phyloP scores from a whole-genome alignment of 2,888 invertebrate species.

The Andricus curvator region DNA sequence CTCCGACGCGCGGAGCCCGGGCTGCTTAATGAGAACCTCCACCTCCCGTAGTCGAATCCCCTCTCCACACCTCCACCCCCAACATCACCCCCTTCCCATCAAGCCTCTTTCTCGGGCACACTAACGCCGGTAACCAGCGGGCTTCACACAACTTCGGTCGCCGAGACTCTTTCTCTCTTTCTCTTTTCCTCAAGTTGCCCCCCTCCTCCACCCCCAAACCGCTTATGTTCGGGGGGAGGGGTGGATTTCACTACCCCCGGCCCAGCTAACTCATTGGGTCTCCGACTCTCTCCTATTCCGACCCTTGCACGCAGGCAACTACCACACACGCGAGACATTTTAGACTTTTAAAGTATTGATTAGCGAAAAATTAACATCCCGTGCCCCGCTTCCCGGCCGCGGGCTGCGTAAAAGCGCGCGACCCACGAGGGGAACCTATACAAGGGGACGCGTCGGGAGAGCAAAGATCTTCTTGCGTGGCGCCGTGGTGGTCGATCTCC shows the following conservation, averaged over 20 bases:
- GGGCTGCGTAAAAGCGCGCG: slow-evolving; percentile 41
- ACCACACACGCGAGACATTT: slow-evolving; percentile 76
- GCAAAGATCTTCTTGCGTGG: slow-evolving; percentile 26
- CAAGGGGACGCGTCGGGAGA: slow-evolving; percentile 14
- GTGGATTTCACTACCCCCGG: slow-evolving; percentile 56
- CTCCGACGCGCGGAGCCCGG: slow-evolving; percentile 74
- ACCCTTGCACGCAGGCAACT: slow-evolving; percentile 61
- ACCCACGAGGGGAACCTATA: slow-evolving; percentile 28
- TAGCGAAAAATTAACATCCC: slow-evolving; percentile 72
- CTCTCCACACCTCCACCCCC: slow-evolving; percentile 49
- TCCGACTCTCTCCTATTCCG: slow-evolving; percentile 23
- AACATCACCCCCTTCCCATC: slow-evolving; percentile 42
- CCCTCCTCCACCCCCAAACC: slow-evolving; percentile 49
- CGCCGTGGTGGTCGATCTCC: slow-evolving; percentile 3
- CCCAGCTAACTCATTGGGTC: slow-evolving; percentile 19
- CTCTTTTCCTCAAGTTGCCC: slow-evolving; percentile 42
- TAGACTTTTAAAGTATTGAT: slow-evolving; percentile 77
- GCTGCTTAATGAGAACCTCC: slow-evolving; percentile 78
- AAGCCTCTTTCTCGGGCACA: slow-evolving; percentile 48
- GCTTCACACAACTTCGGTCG: slow-evolving; percentile 51
- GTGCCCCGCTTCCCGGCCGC: slow-evolving; percentile 39
- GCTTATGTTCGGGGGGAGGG: slow-evolving; percentile 55
- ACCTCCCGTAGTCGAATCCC: slow-evolving; percentile 64
- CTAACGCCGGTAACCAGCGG: slow-evolving; percentile 47
- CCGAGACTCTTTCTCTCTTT: slow-evolving; percentile 52